phyloP scores from a whole-genome alignment of 2,888 invertebrate species.

The Tetramorium bicarinatum region DNA sequence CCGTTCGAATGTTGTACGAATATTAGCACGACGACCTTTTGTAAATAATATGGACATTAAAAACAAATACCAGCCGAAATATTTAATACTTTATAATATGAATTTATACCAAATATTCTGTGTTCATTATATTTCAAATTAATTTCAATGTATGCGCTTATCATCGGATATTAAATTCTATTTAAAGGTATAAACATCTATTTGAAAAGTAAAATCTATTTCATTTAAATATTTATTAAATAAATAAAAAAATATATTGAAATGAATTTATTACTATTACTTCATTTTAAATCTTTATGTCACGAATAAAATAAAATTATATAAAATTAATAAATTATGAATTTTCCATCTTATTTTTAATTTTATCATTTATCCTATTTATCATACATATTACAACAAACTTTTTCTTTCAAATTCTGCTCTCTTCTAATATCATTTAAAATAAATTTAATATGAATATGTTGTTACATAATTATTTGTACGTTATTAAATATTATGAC shows the following conservation, averaged over 20 bases:
- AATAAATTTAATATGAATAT: not conserved
- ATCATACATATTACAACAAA: not conserved
- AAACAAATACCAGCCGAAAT: not conserved
- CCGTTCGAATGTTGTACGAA: not conserved
- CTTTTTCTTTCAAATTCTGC: not conserved
- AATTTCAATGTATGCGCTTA: not conserved
- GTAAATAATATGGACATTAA: not conserved
- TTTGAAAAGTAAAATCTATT: not conserved
- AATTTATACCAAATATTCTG: not conserved
- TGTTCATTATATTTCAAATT: constrained; percentile 3
- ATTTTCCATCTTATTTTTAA: not conserved
- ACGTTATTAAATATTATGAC: too few relatives aligned
- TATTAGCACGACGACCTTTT: not conserved
- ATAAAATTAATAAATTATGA: not conserved
- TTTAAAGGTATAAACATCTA: not conserved
- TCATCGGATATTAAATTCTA: not conserved
- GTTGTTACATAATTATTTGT: not conserved
- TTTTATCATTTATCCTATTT: not conserved
- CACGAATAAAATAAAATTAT: not conserved
- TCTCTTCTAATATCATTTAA: not conserved
- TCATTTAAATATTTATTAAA: not conserved
- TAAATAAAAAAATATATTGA: not conserved
- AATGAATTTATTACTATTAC: not conserved
- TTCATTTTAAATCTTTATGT: not conserved
- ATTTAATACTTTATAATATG: not conserved